phyloP scores from a whole-genome alignment of 2,888 invertebrate genomes.

The Ernsta delagoae region DNA sequence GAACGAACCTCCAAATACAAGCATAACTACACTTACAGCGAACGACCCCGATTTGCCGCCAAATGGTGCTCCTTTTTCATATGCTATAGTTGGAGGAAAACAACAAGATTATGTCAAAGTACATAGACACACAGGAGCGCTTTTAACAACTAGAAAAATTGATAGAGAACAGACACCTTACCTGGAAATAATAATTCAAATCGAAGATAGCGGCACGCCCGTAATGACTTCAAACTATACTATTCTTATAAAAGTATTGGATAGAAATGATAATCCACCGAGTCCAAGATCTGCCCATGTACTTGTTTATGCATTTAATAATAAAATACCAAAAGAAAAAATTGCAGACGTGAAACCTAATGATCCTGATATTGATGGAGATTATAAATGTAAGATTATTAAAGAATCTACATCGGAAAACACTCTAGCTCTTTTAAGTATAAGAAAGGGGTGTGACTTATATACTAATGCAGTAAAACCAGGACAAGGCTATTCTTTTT shows the following conservation, averaged over 20 bases:
- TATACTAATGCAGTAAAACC: slow-evolving; percentile 90
- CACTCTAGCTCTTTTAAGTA: slow-evolving; percentile 86
- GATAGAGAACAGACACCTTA: slow-evolving; percentile 93
- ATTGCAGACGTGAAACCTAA: slow-evolving; percentile 97
- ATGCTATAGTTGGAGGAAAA: slow-evolving; percentile 90
- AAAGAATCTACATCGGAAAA: slow-evolving; percentile 86
- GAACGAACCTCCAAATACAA: slow-evolving; percentile 93
- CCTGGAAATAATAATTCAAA: slow-evolving; percentile 91
- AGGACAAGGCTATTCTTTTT: slow-evolving; percentile 90
- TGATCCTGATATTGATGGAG: slow-evolving; percentile 95
- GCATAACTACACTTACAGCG: slow-evolving; percentile 93
- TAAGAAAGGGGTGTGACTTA: slow-evolving; percentile 92
- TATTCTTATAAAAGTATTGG: slow-evolving; percentile 90
- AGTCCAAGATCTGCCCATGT: slow-evolving; percentile 92
- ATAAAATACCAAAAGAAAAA: slow-evolving; percentile 90
- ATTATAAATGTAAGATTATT: slow-evolving; percentile 94
- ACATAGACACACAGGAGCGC: slow-evolving; percentile 91
- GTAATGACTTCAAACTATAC: slow-evolving; percentile 92
- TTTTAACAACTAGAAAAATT: slow-evolving; percentile 91
- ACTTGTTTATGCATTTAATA: slow-evolving; percentile 91
- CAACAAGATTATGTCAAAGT: slow-evolving; percentile 91
- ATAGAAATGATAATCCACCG: slow-evolving; percentile 97
- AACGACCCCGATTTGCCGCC: slow-evolving; percentile 95
- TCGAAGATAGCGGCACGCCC: slow-evolving; percentile 94
- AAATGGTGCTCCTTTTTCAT: slow-evolving; percentile 96